Percentiles rank a stretch among this genome's conserved stretches.
Conservation (phyloP, 2,113 vertebrate genomes). For the Mesoclemmys tuberculata region DNA sequence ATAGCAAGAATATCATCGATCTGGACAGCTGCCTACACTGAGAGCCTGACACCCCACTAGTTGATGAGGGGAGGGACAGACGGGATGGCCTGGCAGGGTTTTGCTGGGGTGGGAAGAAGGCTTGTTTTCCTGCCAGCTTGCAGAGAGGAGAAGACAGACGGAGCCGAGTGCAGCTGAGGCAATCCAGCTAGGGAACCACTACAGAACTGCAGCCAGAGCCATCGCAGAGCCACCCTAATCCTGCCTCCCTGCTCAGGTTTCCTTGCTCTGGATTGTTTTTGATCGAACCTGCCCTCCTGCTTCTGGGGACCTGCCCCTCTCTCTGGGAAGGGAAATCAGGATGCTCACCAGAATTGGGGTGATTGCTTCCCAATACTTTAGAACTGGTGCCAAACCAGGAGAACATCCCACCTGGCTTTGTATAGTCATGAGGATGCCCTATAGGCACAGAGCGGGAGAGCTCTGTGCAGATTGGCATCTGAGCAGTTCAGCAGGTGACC, state of each 20-base stretch:
- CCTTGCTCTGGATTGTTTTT: not conserved
- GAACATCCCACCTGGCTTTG: not conserved
- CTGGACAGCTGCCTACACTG: not conserved
- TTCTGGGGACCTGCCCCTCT: slow-evolving; percentile 54
- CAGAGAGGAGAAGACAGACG: fast-evolving
- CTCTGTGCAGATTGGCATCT: not conserved
- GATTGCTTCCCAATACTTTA: slow-evolving; percentile 25
- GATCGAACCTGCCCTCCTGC: slow-evolving; percentile 9
- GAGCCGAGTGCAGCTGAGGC: not conserved
- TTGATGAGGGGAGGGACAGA: too few species aligned
- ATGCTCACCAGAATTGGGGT: slow-evolving; percentile 47
- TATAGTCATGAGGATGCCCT: fast-evolving
- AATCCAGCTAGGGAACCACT: fast-evolving
- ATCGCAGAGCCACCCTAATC: not conserved
- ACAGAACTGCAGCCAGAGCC: fast-evolving
- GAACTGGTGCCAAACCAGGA: not conserved
- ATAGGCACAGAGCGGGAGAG: fast-evolving
- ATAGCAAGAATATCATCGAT: not conserved
- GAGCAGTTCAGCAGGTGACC: fast-evolving
- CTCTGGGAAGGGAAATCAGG: not conserved
- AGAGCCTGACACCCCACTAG: fast-evolving
- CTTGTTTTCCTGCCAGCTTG: fast-evolving
- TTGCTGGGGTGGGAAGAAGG: fast-evolving
- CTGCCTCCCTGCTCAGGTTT: not conserved
- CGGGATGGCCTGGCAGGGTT: not conserved